Base-by-base conservation (phyloP, 2,888 invertebrate genomes). In the Pseudococcus viburni region DNA sequence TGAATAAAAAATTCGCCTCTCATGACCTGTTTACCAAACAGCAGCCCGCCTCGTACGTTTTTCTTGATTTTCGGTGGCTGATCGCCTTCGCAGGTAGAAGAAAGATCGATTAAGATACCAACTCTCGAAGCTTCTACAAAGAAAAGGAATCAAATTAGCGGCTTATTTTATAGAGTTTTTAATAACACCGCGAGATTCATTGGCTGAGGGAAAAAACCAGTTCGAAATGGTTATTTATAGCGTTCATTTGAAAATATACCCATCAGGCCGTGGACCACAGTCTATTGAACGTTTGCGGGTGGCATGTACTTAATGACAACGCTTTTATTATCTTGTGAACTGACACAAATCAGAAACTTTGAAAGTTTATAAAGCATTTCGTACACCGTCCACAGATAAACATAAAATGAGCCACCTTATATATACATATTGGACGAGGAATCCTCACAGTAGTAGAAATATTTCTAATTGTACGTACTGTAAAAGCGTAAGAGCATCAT, bases 291-390 rank as follows among this genome's bases (percentile, higher is more conserved):
- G 73, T 83, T 83, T 83, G 80, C 80, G 80, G 80, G 80, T 83
- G 80, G 80, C 80, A 22, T 83, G 22, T 64, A 64, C 64, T 19
- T 77, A 83, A 83, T 83, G 80, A 83, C 80, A 83, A 83, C 80
- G 19, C 80, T 83, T 83, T 83, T 83, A 83, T 83, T 83, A 83
- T 46, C 80, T 83, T 19, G 80, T 83, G 80, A 83, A 83, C 80
- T 83, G 80, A 83, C 46, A 83, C 19, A 83, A 83, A n/a, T 83
- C 80, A 83, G 80, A 9, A 42, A 83, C 42, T 83, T 83, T 19
- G 11, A 46, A 83, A 83, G 73, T 73, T 73, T 73, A 73, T 55
- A n/a, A n/a, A 55, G 55, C n/a, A n/a, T 12, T 12, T 15, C 3
- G 55, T n/a, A 11, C 64, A 22, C 22, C 64, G 12, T 22, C 22